phyloP scores from a whole-genome alignment of 1,140 invertebrate species.

The Drosophila rhopaloa region DNA sequence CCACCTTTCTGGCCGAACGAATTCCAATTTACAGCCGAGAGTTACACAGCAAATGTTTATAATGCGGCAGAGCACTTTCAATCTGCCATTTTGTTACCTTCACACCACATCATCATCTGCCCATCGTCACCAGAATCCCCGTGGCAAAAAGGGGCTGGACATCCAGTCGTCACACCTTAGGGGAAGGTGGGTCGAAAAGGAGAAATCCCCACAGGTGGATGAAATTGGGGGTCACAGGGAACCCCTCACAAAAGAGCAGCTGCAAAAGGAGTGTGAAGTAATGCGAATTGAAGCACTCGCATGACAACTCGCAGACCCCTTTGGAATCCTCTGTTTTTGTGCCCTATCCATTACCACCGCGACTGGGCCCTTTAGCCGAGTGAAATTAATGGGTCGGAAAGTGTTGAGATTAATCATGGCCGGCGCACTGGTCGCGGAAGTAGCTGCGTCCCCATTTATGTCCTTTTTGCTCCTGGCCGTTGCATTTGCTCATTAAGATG shows the following conservation, averaged over 20 bases:
- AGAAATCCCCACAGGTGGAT: constrained; percentile 50
- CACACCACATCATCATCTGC: constrained; percentile 54
- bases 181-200: constrained; percentile 20
- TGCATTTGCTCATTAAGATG: constrained; percentile 74
- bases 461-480: constrained; percentile 18
- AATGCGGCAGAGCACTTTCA: constrained; percentile 31
- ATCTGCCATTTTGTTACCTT: constrained; percentile 59
- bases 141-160: constrained; percentile 4
- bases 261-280: constrained; percentile 36
- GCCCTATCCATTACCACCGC: constrained; percentile 34
- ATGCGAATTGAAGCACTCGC: constrained; percentile 51
- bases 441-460: constrained; percentile 41
- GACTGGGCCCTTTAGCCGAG: constrained; percentile 19
- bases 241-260: constrained; percentile 21
- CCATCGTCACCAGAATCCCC: constrained; percentile 32
- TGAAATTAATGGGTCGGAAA: constrained; percentile 81
- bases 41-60: constrained; percentile 14
- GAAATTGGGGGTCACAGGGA: constrained; percentile 13
- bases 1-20: constrained; percentile 35
- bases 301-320: constrained; percentile 43
- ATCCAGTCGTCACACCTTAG: constrained; percentile 42
- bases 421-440: constrained; percentile 50
- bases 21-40: constrained; percentile 23
- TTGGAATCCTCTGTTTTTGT: constrained; percentile 12
- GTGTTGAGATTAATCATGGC: constrained; percentile 81